phyloP scores from a whole-genome alignment of 2,888 invertebrate species.

The Drosophila meridionalis region DNA sequence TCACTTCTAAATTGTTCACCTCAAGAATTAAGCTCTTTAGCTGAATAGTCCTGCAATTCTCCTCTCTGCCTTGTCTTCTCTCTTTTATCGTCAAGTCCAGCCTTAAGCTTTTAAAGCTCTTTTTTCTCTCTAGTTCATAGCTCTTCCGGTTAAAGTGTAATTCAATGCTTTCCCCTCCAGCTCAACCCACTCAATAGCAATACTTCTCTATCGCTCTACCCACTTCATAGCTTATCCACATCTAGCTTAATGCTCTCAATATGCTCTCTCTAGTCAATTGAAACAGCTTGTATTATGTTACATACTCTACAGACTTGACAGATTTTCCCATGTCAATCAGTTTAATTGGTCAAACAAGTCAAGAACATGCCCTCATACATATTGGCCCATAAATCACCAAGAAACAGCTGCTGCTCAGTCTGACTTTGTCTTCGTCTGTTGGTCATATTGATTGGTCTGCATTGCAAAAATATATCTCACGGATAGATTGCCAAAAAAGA shows the following conservation, averaged over 20 bases:
- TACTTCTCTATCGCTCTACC: neutral
- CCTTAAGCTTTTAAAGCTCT: neutral
- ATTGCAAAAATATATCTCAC: slow-evolving; percentile 63
- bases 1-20: neutral
- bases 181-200: neutral
- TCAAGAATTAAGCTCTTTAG: neutral
- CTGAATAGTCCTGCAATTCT: neutral
- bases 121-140: neutral
- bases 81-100: neutral
- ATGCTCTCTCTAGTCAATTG: neutral
- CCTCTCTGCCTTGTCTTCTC: neutral
- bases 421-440: slow-evolving; percentile 20
- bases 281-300: neutral
- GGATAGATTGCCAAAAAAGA: slow-evolving; percentile 53
- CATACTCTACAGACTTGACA: slow-evolving; percentile 61
- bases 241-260: slow-evolving; percentile 2
- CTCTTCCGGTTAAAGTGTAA: neutral
- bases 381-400: slow-evolving; percentile 71
- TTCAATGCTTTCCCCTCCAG: neutral
- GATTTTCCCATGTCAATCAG: slow-evolving; percentile 82
- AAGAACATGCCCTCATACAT: slow-evolving; percentile 55
- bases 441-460: slow-evolving; percentile 66
- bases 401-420: slow-evolving; percentile 42
- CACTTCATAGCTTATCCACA: neutral
- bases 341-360: slow-evolving; percentile 74